Evolutionary conservation across 2,888 invertebrate species (phyloP).

Genomic region (Andrena praecox): DNA sequence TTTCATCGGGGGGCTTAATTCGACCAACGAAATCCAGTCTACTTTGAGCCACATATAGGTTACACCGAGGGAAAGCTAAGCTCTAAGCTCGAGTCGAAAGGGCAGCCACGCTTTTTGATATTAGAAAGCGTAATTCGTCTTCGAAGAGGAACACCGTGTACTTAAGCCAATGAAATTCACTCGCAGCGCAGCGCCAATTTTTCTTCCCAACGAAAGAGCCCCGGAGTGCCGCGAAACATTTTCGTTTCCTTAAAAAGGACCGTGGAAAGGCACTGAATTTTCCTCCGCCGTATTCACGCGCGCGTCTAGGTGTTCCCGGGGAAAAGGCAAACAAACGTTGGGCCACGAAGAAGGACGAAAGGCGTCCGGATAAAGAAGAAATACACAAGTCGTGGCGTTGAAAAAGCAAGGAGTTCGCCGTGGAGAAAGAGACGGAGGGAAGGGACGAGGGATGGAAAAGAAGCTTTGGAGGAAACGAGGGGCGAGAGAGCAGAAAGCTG

Average conservation of each 20-base stretch:
- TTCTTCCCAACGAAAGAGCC: slow-evolving; percentile 15
- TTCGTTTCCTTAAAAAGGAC: slow-evolving; percentile 34
- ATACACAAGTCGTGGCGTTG: slow-evolving; percentile 34
- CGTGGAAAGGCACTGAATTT: slow-evolving; percentile 19
- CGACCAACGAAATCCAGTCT: too few relatives aligned
- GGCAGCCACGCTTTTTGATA: background rate
- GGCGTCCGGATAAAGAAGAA: slow-evolving; percentile 32
- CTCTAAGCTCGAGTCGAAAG: background rate
- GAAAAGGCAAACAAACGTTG: slow-evolving; percentile 7
- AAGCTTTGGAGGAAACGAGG: background rate
- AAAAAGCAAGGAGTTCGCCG: background rate
- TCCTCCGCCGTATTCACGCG: slow-evolving; percentile 19
- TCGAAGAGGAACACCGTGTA: background rate
- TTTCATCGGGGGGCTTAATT: background rate
- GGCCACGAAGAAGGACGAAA: slow-evolving; percentile 17
- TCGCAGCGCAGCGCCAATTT: slow-evolving; percentile 10
- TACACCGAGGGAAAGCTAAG: background rate
- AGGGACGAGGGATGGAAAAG: slow-evolving; percentile 3
- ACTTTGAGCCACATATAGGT: too few relatives aligned
- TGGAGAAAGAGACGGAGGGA: background rate
- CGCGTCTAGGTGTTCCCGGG: background rate
- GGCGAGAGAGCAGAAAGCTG: slow-evolving; percentile 16
- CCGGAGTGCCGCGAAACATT: slow-evolving; percentile 6
- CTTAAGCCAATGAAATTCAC: slow-evolving; percentile 29
- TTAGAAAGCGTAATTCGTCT: slow-evolving; percentile 10